phyloP scores from a whole-genome alignment of 64 coral and sea anemone species.

The Montipora capricornis region DNA sequence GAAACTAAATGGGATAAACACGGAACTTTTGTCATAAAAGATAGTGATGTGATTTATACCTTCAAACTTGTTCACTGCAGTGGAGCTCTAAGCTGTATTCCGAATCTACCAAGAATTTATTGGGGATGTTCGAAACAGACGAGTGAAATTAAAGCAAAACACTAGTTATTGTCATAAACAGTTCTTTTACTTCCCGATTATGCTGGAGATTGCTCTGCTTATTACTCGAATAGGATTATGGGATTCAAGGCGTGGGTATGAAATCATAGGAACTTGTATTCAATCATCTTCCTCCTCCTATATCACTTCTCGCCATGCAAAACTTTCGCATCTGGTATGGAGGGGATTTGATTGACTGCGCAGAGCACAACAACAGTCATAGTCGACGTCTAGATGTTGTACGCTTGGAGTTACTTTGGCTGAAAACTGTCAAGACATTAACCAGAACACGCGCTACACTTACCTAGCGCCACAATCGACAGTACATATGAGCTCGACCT shows the following conservation, averaged over 20 bases:
- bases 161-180: background rate
- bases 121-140: background rate
- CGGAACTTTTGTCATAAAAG: background rate
- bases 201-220: background rate
- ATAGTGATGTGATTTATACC: background rate
- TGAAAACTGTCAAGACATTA: too few relatives aligned
- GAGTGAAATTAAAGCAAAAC: too few relatives aligned
- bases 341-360: background rate
- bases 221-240: background rate
- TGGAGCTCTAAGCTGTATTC: background rate
- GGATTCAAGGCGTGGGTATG: background rate
- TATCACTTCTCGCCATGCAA: background rate
- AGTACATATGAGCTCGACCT: too few relatives aligned
- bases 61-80: conserved; percentile 12
- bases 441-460: too few relatives aligned
- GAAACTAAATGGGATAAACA: background rate
- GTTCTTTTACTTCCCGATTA: background rate
- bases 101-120: background rate
- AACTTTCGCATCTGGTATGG: background rate
- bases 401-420: background rate
- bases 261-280: background rate
- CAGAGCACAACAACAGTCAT: background rate
- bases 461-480: too few relatives aligned
- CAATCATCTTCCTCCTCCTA: background rate
- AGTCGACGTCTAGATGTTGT: background rate